Percentiles rank a stretch among this genome's conserved stretches.
Conservation (phyloP, 2,888 invertebrate species). For the Leptura quadrifasciata region DNA sequence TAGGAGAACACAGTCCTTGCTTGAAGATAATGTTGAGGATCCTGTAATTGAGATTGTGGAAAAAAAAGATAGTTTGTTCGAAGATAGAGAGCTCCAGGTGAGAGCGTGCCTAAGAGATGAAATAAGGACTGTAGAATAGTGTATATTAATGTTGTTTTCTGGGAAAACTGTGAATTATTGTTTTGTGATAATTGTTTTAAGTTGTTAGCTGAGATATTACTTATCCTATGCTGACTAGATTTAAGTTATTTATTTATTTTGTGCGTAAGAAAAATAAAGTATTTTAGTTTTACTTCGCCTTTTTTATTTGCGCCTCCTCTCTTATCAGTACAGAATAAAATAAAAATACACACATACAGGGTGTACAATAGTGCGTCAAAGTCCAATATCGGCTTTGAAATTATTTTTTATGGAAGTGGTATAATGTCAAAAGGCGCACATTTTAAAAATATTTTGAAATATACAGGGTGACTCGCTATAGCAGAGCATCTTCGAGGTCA, state of each 20-base stretch:
- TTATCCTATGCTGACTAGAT: background rate
- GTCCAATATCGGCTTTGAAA: no score
- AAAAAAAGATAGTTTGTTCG: constrained; percentile 59
- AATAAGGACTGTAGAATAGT: constrained; percentile 54
- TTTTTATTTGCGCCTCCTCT: background rate
- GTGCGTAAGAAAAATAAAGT: constrained; percentile 18
- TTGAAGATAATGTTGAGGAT: constrained; percentile 56
- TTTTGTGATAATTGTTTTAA: constrained; percentile 26
- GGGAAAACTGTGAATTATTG: constrained; percentile 9
- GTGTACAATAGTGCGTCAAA: no score
- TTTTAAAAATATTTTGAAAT: no score
- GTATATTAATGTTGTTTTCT: constrained; percentile 1
- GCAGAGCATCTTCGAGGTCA: no score
- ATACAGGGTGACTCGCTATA: no score
- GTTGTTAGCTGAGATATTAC: background rate
- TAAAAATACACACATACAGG: no score
- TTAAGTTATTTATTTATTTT: constrained; percentile 30
- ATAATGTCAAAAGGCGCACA: no score
- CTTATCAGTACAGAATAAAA: background rate
- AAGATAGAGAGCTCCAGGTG: constrained; percentile 62
- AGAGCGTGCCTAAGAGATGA: constrained; percentile 60
- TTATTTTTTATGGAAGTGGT: no score
- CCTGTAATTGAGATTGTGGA: constrained; percentile 53
- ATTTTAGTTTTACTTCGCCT: background rate
- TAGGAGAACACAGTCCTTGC: constrained; percentile 20